These are phyloP conservation scores for Spilogale gracilis DNA, from an alignment of 2,113 vertebrate genomes.

Conservation along the genomic window DNA sequence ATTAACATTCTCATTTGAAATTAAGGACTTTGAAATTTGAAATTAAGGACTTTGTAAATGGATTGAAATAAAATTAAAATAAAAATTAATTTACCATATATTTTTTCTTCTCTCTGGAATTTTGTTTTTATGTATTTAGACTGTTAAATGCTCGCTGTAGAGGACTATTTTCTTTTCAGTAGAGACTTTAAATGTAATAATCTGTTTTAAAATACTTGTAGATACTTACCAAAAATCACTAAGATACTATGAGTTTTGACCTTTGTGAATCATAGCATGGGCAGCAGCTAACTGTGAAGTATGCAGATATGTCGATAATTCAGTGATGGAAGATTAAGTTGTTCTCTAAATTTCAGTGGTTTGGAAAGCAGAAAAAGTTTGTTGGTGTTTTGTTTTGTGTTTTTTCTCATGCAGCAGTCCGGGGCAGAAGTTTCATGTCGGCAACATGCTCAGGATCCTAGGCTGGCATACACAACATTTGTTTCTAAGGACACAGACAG, in stretches of 20 bases:
- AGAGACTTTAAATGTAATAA: slow-evolving; percentile 3
- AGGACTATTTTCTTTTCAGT: not conserved
- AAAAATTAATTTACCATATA: not conserved
- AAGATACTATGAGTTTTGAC: not conserved
- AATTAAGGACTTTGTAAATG: slow-evolving; percentile 24
- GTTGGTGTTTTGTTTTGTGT: not conserved
- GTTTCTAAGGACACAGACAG: not conserved
- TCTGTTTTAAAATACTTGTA: slow-evolving; percentile 9
- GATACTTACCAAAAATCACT: not conserved
- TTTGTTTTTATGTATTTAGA: not conserved
- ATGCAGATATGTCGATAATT: not conserved
- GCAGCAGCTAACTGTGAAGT: not conserved
- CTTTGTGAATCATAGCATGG: not conserved
- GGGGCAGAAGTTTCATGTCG: not conserved
- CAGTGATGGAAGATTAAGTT: not conserved
- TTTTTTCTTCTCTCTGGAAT: slow-evolving; percentile 8
- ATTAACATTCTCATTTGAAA: slow-evolving; percentile 40
- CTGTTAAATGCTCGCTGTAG: not conserved
- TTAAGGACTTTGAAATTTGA: not conserved
- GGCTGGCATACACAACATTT: not conserved
- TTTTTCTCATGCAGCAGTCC: not conserved
- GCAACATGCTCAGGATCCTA: not conserved
- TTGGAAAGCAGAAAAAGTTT: not conserved
- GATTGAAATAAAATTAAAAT: slow-evolving; percentile 9
- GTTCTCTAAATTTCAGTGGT: not conserved